phyloP scores from a whole-genome alignment of 2,888 invertebrate species.

The Gari tellinella region DNA sequence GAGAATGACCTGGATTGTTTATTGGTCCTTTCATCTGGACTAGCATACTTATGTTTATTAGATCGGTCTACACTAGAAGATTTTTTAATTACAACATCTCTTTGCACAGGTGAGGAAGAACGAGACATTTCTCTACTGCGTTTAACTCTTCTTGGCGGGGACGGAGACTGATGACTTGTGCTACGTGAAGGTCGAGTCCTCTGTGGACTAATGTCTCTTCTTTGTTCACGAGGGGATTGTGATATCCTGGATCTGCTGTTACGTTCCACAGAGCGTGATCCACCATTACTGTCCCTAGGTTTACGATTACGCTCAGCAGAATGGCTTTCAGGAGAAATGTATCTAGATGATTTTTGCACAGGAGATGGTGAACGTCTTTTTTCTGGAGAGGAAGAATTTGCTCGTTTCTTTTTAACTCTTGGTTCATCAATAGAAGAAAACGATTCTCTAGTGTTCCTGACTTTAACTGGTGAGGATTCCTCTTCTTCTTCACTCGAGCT shows the following conservation, averaged over 20 bases:
- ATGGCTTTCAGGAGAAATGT: slow-evolving; percentile 19
- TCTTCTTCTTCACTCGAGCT: slow-evolving; percentile 33
- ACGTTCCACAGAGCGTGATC: slow-evolving; percentile 5
- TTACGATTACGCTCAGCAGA: slow-evolving; percentile 3
- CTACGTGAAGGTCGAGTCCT: slow-evolving; percentile 7
- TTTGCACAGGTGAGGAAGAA: slow-evolving; percentile 11
- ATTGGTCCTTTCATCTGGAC: slow-evolving; percentile 34
- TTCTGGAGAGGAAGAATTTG: slow-evolving; percentile 5
- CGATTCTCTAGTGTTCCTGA: slow-evolving; percentile 7
- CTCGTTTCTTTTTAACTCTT: slow-evolving; percentile 2
- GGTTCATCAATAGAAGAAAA: neutral
- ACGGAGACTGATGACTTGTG: slow-evolving; percentile 17
- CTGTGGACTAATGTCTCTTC: slow-evolving; percentile 20
- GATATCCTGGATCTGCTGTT: slow-evolving; percentile 3
- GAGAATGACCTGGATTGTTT: slow-evolving; percentile 48
- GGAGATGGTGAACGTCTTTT: slow-evolving; percentile 20
- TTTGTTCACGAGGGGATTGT: slow-evolving; percentile 1
- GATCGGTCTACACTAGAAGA: slow-evolving; percentile 31
- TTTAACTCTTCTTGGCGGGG: slow-evolving; percentile 13
- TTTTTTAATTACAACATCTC: slow-evolving; percentile 20
- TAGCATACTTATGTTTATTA: slow-evolving; percentile 33
- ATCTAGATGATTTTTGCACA: slow-evolving; percentile 20
- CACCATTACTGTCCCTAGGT: neutral
- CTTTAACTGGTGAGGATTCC: slow-evolving; percentile 3
- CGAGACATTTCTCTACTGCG: slow-evolving; percentile 8